Evolutionary conservation across 2,888 invertebrate genomes (phyloP).

Genomic region (Magallana nippona): DNA sequence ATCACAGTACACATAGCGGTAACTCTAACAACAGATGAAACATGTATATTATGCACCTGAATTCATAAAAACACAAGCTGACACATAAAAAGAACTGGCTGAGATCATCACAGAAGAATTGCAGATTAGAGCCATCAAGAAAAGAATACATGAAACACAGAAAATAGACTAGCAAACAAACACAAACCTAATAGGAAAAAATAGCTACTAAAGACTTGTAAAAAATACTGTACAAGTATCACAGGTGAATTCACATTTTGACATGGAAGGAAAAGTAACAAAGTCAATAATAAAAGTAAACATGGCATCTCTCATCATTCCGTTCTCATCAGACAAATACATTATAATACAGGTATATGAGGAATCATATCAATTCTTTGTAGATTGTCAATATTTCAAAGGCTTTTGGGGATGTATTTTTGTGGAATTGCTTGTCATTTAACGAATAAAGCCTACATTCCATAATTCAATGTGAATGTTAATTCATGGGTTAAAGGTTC

Average conservation of each 20-base stretch:
- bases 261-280: background rate
- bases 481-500: too few relatives aligned
- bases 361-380: too few relatives aligned
- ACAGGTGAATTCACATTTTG: background rate
- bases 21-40: background rate
- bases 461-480: too few relatives aligned
- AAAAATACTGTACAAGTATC: background rate
- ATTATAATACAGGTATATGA: too few relatives aligned
- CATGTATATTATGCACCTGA: slow-evolving; percentile 14
- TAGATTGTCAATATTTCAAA: too few relatives aligned
- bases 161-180: background rate
- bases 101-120: slow-evolving; percentile 12
- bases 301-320: too few relatives aligned
- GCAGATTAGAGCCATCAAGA: background rate
- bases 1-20: background rate
- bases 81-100: background rate
- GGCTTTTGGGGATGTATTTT: too few relatives aligned
- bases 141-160: background rate
- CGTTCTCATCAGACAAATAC: too few relatives aligned
- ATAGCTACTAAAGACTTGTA: background rate
- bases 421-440: too few relatives aligned
- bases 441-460: too few relatives aligned
- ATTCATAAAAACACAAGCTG: background rate
- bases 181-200: background rate
- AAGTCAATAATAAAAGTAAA: too few relatives aligned